Evolutionary conservation across 2,797 vertebrate species (phyloP).

Genomic region (Ceyx erithaca): DNA sequence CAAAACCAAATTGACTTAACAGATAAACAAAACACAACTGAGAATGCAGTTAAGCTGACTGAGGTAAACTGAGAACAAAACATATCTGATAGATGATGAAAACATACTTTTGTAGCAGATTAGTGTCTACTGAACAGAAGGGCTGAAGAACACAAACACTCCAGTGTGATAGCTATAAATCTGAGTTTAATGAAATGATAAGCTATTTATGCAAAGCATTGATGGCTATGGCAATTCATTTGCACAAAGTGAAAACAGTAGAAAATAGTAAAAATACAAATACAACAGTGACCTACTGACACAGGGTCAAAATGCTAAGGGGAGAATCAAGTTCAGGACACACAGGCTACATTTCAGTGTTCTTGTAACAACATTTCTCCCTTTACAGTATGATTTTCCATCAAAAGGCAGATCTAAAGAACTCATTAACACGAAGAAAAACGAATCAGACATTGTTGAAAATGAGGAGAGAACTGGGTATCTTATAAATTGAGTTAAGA

Average conservation of each 20-base stretch:
- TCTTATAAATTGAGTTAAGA: constrained; percentile 30
- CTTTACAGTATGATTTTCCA: not conserved
- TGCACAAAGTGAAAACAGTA: not conserved
- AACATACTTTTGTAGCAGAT: not conserved
- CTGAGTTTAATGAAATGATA: constrained; percentile 34
- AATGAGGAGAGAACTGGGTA: not conserved
- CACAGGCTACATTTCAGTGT: not conserved
- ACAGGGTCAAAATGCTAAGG: not conserved
- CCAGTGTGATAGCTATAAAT: not conserved
- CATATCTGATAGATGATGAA: not conserved
- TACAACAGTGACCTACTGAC: not conserved
- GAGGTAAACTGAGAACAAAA: not conserved
- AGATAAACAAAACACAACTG: not conserved
- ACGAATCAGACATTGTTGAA: not conserved
- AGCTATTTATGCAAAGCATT: constrained; percentile 29
- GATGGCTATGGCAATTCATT: not conserved
- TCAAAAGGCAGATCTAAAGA: constrained; percentile 15
- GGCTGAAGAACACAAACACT: constrained; percentile 19
- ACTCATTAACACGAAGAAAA: not conserved
- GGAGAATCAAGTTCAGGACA: not conserved
- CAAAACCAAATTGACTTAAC: not conserved
- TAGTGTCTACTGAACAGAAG: constrained; percentile 3
- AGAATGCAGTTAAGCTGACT: not conserved
- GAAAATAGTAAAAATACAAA: constrained; percentile 19
- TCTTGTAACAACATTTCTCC: not conserved